A percentile compares a stretch with the other conserved stretches of the same genome.
These are phyloP conservation scores for Macquaria australasica DNA, from an alignment of 2,113 vertebrate genomes.

Conservation along the genomic window DNA sequence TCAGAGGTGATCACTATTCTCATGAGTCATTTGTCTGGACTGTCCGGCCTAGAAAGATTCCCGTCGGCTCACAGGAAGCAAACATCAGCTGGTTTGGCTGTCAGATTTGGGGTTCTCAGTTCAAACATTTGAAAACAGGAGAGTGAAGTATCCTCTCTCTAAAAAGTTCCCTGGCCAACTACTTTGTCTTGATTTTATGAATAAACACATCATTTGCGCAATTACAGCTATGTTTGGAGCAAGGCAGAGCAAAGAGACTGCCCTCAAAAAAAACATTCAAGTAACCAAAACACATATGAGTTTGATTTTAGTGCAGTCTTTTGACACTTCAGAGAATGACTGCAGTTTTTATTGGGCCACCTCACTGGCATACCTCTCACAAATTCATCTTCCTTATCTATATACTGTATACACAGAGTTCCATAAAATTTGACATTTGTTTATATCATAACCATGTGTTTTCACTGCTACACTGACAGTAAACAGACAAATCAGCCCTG, in stretches of 20 bases:
- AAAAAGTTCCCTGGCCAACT: no score
- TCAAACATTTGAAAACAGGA: neutral
- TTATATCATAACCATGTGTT: neutral
- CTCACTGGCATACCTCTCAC: neutral
- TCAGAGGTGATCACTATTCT: constrained; percentile 52
- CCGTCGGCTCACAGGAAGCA: constrained; percentile 45
- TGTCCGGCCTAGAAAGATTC: constrained; percentile 35
- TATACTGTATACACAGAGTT: neutral
- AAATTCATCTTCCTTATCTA: neutral
- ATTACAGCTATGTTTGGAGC: neutral
- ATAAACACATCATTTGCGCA: neutral
- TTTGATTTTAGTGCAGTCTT: neutral
- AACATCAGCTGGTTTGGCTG: constrained; percentile 40
- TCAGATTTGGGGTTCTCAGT: neutral
- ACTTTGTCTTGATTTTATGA: neutral
- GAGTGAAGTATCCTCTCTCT: neutral
- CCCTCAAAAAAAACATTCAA: neutral
- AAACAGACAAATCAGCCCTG: neutral
- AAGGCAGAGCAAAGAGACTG: neutral
- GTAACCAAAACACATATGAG: neutral
- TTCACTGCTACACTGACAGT: neutral
- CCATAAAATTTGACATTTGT: neutral
- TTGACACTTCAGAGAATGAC: no score
- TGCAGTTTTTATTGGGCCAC: neutral
- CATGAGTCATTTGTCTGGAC: constrained; percentile 61